Evolutionary conservation across 2,113 vertebrate genomes (phyloP).

Genomic region (Siphamia tubifer): DNA sequence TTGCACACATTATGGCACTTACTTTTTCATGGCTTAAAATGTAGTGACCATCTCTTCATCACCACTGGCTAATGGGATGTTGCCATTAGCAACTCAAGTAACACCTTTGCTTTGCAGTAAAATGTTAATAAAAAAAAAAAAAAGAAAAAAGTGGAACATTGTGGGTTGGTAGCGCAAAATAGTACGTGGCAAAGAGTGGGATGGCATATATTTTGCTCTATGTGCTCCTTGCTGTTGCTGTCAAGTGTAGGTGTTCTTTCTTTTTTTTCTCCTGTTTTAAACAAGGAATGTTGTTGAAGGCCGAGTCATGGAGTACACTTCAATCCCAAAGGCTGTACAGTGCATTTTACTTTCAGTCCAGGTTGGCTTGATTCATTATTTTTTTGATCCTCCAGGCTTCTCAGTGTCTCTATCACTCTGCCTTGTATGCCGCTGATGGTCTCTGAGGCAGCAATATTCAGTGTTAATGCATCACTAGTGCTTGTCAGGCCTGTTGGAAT

Average conservation of each 20-base stretch:
- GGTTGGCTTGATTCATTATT: slow-evolving; percentile 36
- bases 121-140: background rate
- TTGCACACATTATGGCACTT: slow-evolving; percentile 6
- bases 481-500: slow-evolving; percentile 61
- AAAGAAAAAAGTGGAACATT: background rate
- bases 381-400: slow-evolving; percentile 37
- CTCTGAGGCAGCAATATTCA: slow-evolving; percentile 57
- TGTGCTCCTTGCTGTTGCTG: background rate
- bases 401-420: slow-evolving; percentile 48
- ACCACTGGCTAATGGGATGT: slow-evolving; percentile 63
- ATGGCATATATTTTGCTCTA: background rate
- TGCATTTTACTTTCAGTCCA: slow-evolving; percentile 22
- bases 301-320: slow-evolving; percentile 1
- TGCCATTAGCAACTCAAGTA: slow-evolving; percentile 69
- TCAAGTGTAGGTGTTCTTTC: slow-evolving; percentile 33
- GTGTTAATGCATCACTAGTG: slow-evolving; percentile 69
- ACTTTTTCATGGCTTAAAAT: slow-evolving; percentile 29
- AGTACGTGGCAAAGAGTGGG: background rate
- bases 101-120: background rate
- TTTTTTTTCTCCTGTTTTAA: slow-evolving; percentile 19
- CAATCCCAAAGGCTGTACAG: slow-evolving; percentile 19
- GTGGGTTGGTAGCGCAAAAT: background rate
- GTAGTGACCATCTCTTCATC: slow-evolving; percentile 33
- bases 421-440: slow-evolving; percentile 35
- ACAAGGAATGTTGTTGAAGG: slow-evolving; percentile 6